Percentiles rank a stretch among this genome's conserved stretches.
These are phyloP conservation scores for Ormyrus pomaceus DNA, from an alignment of 2,888 invertebrate species.

Conservation along the genomic window DNA sequence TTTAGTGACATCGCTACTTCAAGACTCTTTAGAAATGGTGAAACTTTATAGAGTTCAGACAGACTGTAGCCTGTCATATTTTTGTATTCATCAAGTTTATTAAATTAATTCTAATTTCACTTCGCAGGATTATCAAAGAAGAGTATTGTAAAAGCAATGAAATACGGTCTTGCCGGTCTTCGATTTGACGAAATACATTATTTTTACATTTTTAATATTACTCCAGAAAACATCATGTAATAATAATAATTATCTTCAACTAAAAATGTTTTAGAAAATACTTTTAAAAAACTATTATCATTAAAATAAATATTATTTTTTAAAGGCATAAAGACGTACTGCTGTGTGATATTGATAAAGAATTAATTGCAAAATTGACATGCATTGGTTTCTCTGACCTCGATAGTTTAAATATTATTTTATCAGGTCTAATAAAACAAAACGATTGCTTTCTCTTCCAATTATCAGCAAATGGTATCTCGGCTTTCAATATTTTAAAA, in stretches of 20 bases:
- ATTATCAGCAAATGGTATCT: slow-evolving; percentile 58
- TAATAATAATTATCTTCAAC: background rate
- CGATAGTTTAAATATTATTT: slow-evolving; percentile 58
- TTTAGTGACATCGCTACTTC: slow-evolving; percentile 58
- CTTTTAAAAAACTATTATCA: background rate
- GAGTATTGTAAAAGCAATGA: slow-evolving; percentile 62
- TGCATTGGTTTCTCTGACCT: slow-evolving; percentile 54
- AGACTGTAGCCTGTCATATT: too few species aligned
- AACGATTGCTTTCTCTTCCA: slow-evolving; percentile 47
- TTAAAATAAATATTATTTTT: slow-evolving; percentile 40
- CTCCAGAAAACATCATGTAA: slow-evolving; percentile 11
- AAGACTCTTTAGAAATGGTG: slow-evolving; percentile 57
- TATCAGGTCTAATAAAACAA: slow-evolving; percentile 59
- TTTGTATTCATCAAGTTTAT: background rate
- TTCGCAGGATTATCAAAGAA: slow-evolving; percentile 56
- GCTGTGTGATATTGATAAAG: slow-evolving; percentile 41
- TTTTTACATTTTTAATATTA: slow-evolving; percentile 51
- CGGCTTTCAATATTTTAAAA: slow-evolving; percentile 59
- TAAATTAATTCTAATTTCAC: slow-evolving; percentile 27
- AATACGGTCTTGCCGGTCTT: slow-evolving; percentile 59
- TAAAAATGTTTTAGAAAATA: background rate
- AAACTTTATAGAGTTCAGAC: slow-evolving; percentile 11
- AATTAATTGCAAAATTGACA: slow-evolving; percentile 57
- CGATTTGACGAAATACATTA: slow-evolving; percentile 52
- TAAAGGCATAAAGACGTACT: slow-evolving; percentile 43